A percentile compares a stretch with the other conserved stretches of the same genome.
phyloP scores from a whole-genome alignment of 2,113 vertebrate species.

The Holacanthus passer region DNA sequence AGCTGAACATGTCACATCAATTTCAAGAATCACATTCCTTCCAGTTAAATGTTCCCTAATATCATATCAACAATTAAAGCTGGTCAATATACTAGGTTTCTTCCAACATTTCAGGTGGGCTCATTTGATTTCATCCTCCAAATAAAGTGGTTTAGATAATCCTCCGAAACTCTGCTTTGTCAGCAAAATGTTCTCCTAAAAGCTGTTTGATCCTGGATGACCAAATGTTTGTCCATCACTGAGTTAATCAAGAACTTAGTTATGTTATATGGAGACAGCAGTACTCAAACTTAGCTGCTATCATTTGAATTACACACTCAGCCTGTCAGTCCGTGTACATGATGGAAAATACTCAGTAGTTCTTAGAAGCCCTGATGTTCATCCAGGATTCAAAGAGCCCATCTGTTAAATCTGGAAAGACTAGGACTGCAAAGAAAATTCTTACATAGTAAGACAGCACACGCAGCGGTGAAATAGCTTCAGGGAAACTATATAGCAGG shows the following conservation, averaged over 20 bases:
- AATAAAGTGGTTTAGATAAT: neutral
- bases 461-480: conserved; percentile 24
- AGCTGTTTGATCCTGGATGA: neutral
- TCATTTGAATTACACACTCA: conserved; percentile 8
- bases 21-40: no score
- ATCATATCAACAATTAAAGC: no score
- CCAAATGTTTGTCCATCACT: neutral
- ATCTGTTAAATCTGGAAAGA: conserved; percentile 51
- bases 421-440: conserved; percentile 16
- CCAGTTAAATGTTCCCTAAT: no score
- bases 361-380: conserved; percentile 28
- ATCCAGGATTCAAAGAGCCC: conserved; percentile 50
- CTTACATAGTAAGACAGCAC: conserved; percentile 1
- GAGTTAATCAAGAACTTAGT: no score
- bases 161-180: no score
- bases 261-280: neutral
- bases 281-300: neutral
- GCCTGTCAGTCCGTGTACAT: conserved; percentile 6
- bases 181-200: no score
- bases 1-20: no score
- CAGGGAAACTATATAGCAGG: conserved; percentile 21
- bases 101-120: neutral
- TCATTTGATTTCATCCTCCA: neutral
- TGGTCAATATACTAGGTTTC: no score
- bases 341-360: conserved; percentile 17